A percentile compares a stretch with the other conserved stretches of the same genome.
Conservation (phyloP, 2,888 invertebrate species). For the Chelonus formosanus region DNA sequence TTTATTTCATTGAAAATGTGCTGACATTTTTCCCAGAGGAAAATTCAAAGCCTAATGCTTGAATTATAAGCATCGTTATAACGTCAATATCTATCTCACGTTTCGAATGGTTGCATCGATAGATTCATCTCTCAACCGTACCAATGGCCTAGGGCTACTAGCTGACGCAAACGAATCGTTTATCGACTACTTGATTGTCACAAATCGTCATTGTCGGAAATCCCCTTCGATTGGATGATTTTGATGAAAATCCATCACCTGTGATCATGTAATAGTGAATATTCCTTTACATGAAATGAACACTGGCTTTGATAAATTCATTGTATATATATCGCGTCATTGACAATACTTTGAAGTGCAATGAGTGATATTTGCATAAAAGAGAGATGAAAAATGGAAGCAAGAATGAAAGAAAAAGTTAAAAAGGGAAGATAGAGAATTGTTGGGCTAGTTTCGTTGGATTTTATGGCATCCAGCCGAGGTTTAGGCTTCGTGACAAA, state of each 20-base stretch:
- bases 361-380: conserved; percentile 4
- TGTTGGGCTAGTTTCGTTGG: conserved; percentile 20
- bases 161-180: conserved; percentile 5
- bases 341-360: conserved; percentile 22
- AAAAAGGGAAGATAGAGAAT: conserved; percentile 9
- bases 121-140: no score
- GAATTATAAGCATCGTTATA: no score
- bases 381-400: conserved; percentile 8
- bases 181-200: not conserved
- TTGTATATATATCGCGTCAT: conserved; percentile 15
- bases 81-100: no score
- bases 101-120: no score
- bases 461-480: conserved; percentile 27
- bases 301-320: conserved; percentile 22
- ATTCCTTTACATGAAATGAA: conserved; percentile 27
- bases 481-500: conserved; percentile 29
- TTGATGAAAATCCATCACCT: conserved; percentile 3
- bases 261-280: conserved; percentile 15
- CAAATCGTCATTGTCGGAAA: not conserved
- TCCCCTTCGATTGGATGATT: no score
- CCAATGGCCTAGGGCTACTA: no score
- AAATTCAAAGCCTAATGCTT: no score
- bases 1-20: no score
- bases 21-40: no score
- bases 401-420: not conserved